A percentile compares a stretch with the other conserved stretches of the same genome.
phyloP scores from a whole-genome alignment of 2,113 vertebrate genomes.

The Amblyopsis rosae region DNA sequence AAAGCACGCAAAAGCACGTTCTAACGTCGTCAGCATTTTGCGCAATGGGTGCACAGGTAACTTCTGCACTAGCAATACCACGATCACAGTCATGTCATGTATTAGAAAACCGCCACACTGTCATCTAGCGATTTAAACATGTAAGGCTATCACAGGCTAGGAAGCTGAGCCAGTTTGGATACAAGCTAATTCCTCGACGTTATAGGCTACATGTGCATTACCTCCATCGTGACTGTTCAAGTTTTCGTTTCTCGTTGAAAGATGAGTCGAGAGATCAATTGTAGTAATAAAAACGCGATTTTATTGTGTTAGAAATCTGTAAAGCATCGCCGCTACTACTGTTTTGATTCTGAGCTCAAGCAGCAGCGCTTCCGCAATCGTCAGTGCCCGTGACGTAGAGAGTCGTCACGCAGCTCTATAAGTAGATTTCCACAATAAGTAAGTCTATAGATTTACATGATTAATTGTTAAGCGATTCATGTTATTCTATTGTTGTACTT shows the following conservation, averaged over 20 bases:
- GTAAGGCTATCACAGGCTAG: neutral
- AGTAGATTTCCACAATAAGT: neutral
- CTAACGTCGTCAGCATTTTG: no score
- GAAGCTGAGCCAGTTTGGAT: constrained; percentile 24
- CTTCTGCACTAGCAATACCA: no score
- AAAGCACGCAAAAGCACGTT: no score
- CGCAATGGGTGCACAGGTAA: no score
- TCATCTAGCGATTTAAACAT: neutral
- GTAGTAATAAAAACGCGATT: neutral
- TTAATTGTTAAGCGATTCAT: no score
- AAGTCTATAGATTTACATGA: no score
- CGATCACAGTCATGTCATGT: no score
- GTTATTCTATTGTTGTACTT: no score
- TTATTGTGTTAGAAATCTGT: neutral
- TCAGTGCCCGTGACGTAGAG: constrained; percentile 54
- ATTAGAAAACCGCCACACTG: neutral
- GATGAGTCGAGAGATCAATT: neutral
- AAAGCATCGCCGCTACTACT: constrained; percentile 47
- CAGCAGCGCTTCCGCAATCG: constrained; percentile 63
- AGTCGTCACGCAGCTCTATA: neutral
- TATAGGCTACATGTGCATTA: constrained; percentile 39
- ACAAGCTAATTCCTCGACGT: constrained; percentile 46
- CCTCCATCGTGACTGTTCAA: constrained; percentile 64
- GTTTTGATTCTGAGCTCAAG: constrained; percentile 19
- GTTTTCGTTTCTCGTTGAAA: constrained; percentile 22